phyloP scores from a whole-genome alignment of 2,888 invertebrate genomes.

The Theodoxus fluviatilis region DNA sequence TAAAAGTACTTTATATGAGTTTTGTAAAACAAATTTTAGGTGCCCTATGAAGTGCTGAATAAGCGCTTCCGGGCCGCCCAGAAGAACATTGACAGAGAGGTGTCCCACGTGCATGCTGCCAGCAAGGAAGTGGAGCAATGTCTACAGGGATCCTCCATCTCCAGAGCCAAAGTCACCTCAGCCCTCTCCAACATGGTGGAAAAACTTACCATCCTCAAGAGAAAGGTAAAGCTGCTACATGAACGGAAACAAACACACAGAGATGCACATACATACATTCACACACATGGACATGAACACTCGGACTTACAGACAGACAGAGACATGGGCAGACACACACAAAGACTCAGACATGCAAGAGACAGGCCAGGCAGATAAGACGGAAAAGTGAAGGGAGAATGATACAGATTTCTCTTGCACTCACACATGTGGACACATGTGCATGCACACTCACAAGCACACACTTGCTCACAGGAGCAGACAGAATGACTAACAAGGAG shows the following conservation, averaged over 20 bases:
- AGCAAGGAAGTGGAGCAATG: conserved; percentile 82
- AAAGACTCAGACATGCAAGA: neutral
- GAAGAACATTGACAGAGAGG: conserved; percentile 86
- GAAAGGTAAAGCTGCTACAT: conserved; percentile 71
- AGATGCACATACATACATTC: neutral
- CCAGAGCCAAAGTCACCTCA: conserved; percentile 70
- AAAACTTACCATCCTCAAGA: conserved; percentile 85
- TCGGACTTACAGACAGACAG: neutral
- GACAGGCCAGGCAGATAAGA: no score
- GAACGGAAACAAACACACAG: neutral
- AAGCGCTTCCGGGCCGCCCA: conserved; percentile 96
- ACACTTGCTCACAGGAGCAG: no score
- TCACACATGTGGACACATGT: no score
- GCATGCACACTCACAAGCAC: no score
- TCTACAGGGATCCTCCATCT: conserved; percentile 70
- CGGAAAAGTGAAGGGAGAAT: no score
- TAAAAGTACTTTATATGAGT: no score
- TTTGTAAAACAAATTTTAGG: no score
- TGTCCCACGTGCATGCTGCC: conserved; percentile 81
- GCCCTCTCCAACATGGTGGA: conserved; percentile 88
- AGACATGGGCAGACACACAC: neutral
- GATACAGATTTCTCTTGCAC: no score
- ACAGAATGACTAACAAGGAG: no score
- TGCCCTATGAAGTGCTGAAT: conserved; percentile 96
- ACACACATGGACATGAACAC: neutral